These are phyloP conservation scores for Electrona antarctica DNA, from an alignment of 2,113 vertebrate genomes.

Conservation along the genomic window DNA sequence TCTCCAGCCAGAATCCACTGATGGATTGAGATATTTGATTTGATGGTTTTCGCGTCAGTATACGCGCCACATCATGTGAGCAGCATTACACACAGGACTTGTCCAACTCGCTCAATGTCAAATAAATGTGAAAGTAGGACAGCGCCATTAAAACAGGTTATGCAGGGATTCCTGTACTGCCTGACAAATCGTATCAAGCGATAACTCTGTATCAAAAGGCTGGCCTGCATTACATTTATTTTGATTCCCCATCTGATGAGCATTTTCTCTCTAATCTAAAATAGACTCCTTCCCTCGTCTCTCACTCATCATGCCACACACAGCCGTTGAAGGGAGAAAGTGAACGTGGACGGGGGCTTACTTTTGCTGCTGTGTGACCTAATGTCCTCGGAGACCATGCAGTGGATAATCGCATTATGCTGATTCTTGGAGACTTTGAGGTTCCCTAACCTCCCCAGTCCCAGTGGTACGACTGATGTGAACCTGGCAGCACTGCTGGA, in stretches of 20 bases:
- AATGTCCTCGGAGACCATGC: conserved; percentile 31
- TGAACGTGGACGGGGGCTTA: conserved; percentile 42
- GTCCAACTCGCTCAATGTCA: conserved; percentile 24
- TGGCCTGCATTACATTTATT: conserved; percentile 1
- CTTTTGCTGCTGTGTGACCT: conserved; percentile 33
- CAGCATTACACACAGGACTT: conserved; percentile 3
- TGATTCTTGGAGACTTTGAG: conserved; percentile 49
- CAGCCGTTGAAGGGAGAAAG: conserved; percentile 11
- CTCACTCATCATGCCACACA: conserved; percentile 16
- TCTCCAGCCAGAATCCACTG: conserved; percentile 52
- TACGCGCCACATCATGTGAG: background rate
- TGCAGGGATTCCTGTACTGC: background rate
- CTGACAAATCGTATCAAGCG: background rate
- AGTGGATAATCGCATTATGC: conserved; percentile 57
- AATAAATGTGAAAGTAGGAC: background rate
- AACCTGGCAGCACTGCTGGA: conserved; percentile 26
- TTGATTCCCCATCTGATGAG: background rate
- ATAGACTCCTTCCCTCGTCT: background rate
- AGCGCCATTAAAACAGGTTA: conserved; percentile 3
- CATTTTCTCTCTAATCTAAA: background rate
- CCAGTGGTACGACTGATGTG: conserved; percentile 26
- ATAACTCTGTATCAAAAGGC: background rate
- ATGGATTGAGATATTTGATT: conserved; percentile 61
- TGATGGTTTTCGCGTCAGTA: conserved; percentile 38
- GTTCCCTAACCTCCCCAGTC: conserved; percentile 20